Base-by-base conservation (phyloP, 2,888 invertebrate genomes). In the Leptinotarsa rubiginosa region DNA sequence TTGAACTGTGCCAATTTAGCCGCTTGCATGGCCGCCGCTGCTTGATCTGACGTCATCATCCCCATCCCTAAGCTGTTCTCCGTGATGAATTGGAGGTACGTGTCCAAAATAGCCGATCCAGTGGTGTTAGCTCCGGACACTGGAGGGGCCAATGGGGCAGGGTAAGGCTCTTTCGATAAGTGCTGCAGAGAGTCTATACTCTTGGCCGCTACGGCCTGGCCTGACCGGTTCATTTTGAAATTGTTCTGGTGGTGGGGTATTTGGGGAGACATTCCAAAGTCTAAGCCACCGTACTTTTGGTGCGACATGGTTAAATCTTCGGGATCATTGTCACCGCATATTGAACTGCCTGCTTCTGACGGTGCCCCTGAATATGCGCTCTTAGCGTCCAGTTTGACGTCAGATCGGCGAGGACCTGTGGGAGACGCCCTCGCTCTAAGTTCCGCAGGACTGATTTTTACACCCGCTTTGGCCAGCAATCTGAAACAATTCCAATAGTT, bases 11-110 rank as follows among this genome's bases (percentile, higher is more conserved):
- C 94, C 86, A 95, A 89, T 88, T 95, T 95, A 47, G 93, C 93
- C 1, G 94, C 93, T 84, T 94, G 94, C 85, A 94, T 90, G 4
- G 95, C 94, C 80, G 93, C 91, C 0, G 90, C 90, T 2, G 92
- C 92, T 81, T 93, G 93, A 77, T 93, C 93, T 66, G 91, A 81
- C 10, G 82, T 90, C 78, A 90, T 90, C 86, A 92, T 90, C 15
- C 91, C 91, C 89, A 92, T 90, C 74, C 93, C 91, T 76, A 93
- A 92, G 69, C 94, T 93, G 84, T 94, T 96, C 86, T 96, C 96
- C 2, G 95, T 94, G 83, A 96, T 95, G 84, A 95, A 93, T 87
- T 96, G 96, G 76, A 96, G 90, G 86, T 96, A 96, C 16, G 96
- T 96, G 87, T 96, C 96, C 76, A 96, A 88, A 12, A 96, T 91